Evolutionary conservation across 1,140 invertebrate species (phyloP).

Genomic region (Artemia franciscana): DNA sequence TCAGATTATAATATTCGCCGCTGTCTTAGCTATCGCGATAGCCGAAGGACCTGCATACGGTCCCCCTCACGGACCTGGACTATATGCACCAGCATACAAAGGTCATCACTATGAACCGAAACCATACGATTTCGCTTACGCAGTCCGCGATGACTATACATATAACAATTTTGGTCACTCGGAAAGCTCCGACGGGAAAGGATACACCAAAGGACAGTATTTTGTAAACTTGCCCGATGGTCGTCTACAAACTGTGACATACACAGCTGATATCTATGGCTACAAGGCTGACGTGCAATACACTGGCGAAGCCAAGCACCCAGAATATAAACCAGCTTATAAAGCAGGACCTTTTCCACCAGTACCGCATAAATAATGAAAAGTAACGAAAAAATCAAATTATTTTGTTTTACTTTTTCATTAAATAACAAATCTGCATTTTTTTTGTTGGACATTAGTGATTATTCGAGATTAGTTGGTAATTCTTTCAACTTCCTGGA

Average conservation of each 20-base stretch:
- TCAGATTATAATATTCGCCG: not conserved
- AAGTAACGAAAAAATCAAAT: too few species aligned
- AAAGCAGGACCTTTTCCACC: too few species aligned
- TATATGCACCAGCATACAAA: not conserved
- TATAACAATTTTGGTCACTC: constrained; percentile 31
- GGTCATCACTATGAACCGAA: not conserved
- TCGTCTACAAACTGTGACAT: constrained; percentile 13
- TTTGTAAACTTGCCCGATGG: constrained; percentile 13
- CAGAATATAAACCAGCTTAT: not conserved
- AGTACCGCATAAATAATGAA: too few species aligned
- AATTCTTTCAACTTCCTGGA: too few species aligned
- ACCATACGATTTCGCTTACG: constrained; percentile 27
- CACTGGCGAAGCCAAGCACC: constrained; percentile 1
- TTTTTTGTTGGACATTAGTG: too few species aligned
- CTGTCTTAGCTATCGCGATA: not conserved
- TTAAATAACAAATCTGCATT: too few species aligned
- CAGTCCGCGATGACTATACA: constrained; percentile 25
- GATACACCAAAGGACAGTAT: constrained; percentile 12
- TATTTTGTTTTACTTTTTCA: too few species aligned
- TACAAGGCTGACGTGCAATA: constrained; percentile 1
- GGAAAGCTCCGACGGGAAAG: constrained; percentile 25
- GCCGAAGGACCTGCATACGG: not conserved
- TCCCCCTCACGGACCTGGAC: not conserved
- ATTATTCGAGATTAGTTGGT: too few species aligned
- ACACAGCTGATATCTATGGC: constrained; percentile 9